Base-by-base conservation (phyloP, 2,888 invertebrate species). In the Troides helena region DNA sequence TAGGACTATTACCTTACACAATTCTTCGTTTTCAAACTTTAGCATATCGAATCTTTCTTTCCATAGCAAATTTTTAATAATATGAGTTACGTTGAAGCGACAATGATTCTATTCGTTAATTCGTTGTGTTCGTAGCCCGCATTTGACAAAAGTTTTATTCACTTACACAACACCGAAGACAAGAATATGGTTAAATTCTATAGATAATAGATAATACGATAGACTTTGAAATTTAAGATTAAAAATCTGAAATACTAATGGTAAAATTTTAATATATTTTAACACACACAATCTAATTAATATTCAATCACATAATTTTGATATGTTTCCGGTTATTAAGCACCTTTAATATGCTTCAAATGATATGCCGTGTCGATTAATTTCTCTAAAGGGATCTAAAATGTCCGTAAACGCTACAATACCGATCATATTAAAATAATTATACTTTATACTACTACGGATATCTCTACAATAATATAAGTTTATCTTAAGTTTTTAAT, bases 401-500 rank as follows among this genome's bases (percentile, higher is more conserved):
- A 87, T 85, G 84, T 85, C 85, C 79, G 78, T 82, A 83, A 83
- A 86, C 81, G 81, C 89, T 89, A 90, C 85, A 89, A 90, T 90
- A 91, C 81, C 85, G 85, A 88, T 86, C 84, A 88, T 91, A 92
- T 86, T 92, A 91, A 90, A 90, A 91, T 92, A 90, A 88, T 89
- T 88, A 82, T 88, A 88, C 84, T 87, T 87, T 89, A 90, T 86
- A 75, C 77, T 39, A 78, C 88, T 90, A 90, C 85, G 75, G 82
- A 79, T 86, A 85, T 82, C 83, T 79, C 86, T 89, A 89, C 70
- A 39, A 63, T 85, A 87, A 89, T 87, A 86, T 88, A 81, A 85
- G 75, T 80, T 82, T 79, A 77, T 77, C 77, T 80, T 86, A 87
- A 71, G 70, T 74, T 82, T 85, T 87, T 78, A 85, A 85, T 86